Base-by-base conservation (phyloP, 2,888 invertebrate species). In the Tineola bisselliella region DNA sequence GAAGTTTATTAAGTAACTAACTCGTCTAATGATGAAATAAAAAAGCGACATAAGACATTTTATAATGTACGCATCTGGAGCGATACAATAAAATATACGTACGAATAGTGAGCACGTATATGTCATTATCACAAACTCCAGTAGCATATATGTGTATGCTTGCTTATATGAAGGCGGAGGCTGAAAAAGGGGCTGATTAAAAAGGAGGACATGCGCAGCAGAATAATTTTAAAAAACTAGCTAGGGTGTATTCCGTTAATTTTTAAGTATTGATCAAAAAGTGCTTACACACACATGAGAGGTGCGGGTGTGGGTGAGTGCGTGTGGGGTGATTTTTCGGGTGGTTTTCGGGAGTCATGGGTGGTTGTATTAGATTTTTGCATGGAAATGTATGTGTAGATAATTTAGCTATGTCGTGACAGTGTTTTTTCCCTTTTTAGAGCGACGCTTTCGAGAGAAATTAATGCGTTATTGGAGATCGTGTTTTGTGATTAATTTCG, bases 211-310 rank as follows among this genome's bases (percentile, higher is more conserved):
- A 87, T 87, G 86, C 86, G 86, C 86, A 87, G 86, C 86, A 87
- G 81, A 81, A 72, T 84, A 83, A 82, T 82, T 79, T 87, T 82
- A 84, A 87, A 38, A 86, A 86, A 86, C 86, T 86, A 86, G 77
- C 76, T 76, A 79, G 82, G 81, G 74, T 76, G 83, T 48, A 44
- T 61, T 58, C 52, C 81, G 84, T 87, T 86, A 87, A 87, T 87
- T 87, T 87, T 87, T 87, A 87, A 87, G 86, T 87, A 87, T 86
- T 86, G 86, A 87, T 86, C 84, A 87, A 84, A 86, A 86, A 86
- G 84, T 86, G 84, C 84, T 83, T 84, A 75, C 77, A 73, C 73
- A 61, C 61, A 72, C 68, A 71, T 72, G 70, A 67, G 10, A 4
- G 30, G 2, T 25, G 25, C 56, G 56, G 3, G 56, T 56, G 31